These are phyloP conservation scores for Epinephelus awoara DNA, from an alignment of 2,797 vertebrate species.

Conservation along the genomic window DNA sequence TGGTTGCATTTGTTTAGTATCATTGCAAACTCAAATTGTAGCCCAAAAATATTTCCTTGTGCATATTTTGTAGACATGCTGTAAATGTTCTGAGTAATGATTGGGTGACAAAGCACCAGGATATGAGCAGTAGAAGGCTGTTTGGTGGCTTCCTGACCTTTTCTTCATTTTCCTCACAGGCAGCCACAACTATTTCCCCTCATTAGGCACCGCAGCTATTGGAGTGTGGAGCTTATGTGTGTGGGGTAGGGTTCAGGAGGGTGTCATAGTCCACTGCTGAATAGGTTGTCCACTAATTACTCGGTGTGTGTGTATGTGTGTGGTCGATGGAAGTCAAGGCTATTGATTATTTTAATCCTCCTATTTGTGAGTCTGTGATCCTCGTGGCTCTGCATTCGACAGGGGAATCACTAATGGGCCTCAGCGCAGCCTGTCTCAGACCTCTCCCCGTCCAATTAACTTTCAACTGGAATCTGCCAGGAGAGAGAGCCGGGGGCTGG, in stretches of 20 bases:
- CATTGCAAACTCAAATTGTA: not conserved
- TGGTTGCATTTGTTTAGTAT: not conserved
- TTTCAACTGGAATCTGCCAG: slow-evolving; percentile 87
- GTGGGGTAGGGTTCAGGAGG: slow-evolving; percentile 72
- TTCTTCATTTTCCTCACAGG: slow-evolving; percentile 79
- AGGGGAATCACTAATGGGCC: slow-evolving; percentile 90
- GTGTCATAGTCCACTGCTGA: slow-evolving; percentile 84
- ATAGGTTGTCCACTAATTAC: slow-evolving; percentile 88
- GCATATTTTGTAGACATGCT: not conserved
- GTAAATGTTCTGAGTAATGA: slow-evolving; percentile 37
- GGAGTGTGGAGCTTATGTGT: slow-evolving; percentile 68
- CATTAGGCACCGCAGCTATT: slow-evolving; percentile 77
- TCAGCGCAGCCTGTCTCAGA: slow-evolving; percentile 86
- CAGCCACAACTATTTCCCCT: slow-evolving; percentile 85
- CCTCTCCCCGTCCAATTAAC: slow-evolving; percentile 89
- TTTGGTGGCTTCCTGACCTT: slow-evolving; percentile 84
- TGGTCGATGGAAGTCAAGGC: slow-evolving; percentile 87
- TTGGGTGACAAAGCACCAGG: slow-evolving; percentile 50
- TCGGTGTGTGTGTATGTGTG: slow-evolving; percentile 75
- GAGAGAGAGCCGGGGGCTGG: slow-evolving; percentile 72
- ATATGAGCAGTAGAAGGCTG: slow-evolving; percentile 57
- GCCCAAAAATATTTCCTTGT: not conserved
- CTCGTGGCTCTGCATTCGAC: slow-evolving; percentile 88
- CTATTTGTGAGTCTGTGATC: slow-evolving; percentile 93
- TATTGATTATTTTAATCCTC: slow-evolving; percentile 93